Conservation (phyloP, 2,888 invertebrate species). For the Parnassius apollo region DNA sequence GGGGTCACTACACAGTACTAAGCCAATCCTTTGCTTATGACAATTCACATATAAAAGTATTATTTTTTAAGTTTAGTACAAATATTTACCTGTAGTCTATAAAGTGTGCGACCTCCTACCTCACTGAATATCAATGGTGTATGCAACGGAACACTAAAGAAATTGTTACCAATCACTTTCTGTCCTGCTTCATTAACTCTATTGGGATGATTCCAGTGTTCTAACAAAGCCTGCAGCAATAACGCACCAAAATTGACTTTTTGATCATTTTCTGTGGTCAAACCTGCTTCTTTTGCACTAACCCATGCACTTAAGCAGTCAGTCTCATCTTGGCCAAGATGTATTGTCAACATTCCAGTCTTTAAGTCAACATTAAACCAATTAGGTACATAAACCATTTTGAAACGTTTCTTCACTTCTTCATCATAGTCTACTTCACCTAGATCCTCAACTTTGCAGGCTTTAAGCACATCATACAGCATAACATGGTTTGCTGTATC, state of each 20-base stretch:
- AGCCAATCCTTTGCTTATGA: too few species aligned
- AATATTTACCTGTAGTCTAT: conserved; percentile 82
- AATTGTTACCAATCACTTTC: conserved; percentile 87
- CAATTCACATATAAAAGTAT: too few species aligned
- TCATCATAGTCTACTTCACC: conserved; percentile 96
- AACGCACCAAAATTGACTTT: conserved; percentile 98
- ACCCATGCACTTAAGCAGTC: conserved; percentile 99
- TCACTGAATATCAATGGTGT: conserved; percentile 99
- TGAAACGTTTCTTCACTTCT: conserved; percentile 94
- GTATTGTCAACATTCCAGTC: conserved; percentile 98
- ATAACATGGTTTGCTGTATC: conserved; percentile 92
- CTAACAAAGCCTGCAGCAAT: conserved; percentile 95
- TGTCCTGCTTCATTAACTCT: conserved; percentile 85
- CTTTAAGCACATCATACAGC: conserved; percentile 96
- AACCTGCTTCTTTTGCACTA: conserved; percentile 95
- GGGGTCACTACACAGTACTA: too few species aligned
- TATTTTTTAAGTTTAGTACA: too few species aligned
- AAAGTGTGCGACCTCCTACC: conserved; percentile 96
- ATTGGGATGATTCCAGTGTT: conserved; percentile 93
- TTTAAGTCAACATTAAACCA: conserved; percentile 99
- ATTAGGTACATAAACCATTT: conserved; percentile 97
- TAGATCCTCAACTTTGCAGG: conserved; percentile 92
- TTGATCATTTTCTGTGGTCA: conserved; percentile 89
- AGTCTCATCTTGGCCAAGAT: conserved; percentile 97
- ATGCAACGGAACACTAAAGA: conserved; percentile 95